phyloP scores from a whole-genome alignment of 2,797 vertebrate species.

The Cryptoprocta ferox region DNA sequence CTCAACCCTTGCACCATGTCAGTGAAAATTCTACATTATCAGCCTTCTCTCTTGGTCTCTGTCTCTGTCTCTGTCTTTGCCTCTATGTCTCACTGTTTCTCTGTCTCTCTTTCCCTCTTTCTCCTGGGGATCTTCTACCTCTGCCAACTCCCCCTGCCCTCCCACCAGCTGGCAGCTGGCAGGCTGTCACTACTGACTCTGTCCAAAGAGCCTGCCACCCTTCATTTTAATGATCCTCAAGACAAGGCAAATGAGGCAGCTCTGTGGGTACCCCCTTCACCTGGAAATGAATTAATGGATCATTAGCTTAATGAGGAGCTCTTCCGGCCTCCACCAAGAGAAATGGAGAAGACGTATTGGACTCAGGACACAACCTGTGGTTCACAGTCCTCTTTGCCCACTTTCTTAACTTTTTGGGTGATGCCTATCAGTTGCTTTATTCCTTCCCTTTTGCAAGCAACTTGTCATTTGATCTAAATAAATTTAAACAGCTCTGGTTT shows the following conservation, averaged over 20 bases:
- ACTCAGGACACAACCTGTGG: background rate
- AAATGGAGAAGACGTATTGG: slow-evolving; percentile 11
- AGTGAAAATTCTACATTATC: background rate
- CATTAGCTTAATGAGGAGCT: slow-evolving; percentile 84
- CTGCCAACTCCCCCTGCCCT: background rate
- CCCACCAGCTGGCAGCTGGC: background rate
- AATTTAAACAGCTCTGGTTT: slow-evolving; percentile 30
- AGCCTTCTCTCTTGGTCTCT: background rate
- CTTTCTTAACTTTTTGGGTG: background rate
- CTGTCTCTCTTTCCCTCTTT: background rate
- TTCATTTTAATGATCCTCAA: slow-evolving; percentile 78
- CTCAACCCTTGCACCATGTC: background rate
- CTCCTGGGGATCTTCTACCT: background rate
- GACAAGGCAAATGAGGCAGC: slow-evolving; percentile 78
- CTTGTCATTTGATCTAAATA: slow-evolving; percentile 24
- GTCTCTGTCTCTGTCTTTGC: background rate
- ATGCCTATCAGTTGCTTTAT: background rate
- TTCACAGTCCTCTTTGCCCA: background rate
- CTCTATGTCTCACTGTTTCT: background rate
- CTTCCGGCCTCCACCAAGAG: background rate
- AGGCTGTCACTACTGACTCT: background rate
- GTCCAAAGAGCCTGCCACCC: slow-evolving; percentile 52
- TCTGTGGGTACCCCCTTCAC: slow-evolving; percentile 64
- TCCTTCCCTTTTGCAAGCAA: slow-evolving; percentile 20
- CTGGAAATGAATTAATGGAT: slow-evolving; percentile 84